Conservation (phyloP, 2,113 vertebrate genomes). For the Emydocephalus ijimae region DNA sequence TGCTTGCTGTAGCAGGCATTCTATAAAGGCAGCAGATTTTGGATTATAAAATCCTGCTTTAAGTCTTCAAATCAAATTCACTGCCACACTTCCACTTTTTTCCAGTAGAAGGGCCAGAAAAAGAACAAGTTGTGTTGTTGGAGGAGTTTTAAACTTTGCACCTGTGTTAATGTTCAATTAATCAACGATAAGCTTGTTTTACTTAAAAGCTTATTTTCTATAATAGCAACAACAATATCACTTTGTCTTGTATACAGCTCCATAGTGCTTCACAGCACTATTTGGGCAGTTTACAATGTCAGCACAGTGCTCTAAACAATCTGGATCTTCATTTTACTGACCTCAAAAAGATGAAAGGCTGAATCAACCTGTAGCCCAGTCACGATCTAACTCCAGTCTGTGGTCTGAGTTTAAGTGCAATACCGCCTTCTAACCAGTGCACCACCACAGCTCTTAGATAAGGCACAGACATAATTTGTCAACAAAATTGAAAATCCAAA, state of each 20-base stretch:
- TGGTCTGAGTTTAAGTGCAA: not conserved
- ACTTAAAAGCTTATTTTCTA: not conserved
- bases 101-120: not conserved
- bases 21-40: not conserved
- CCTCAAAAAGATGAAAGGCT: not conserved
- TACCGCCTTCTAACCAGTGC: not conserved
- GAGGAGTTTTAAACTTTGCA: not conserved
- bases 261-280: not conserved
- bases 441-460: not conserved
- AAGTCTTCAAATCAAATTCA: not conserved
- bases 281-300: not conserved
- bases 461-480: not conserved
- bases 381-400: not conserved
- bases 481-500: not conserved
- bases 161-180: not conserved
- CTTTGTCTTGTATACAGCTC: not conserved
- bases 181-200: not conserved
- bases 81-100: not conserved
- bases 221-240: not conserved
- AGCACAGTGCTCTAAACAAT: not conserved
- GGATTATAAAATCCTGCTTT: not conserved
- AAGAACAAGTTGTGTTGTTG: not conserved
- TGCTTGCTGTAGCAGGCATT: not conserved
- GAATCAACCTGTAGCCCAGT: not conserved
- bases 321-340: not conserved